Base-by-base conservation (phyloP, 2,797 vertebrate species). In the Bryconaethiops microstoma region DNA sequence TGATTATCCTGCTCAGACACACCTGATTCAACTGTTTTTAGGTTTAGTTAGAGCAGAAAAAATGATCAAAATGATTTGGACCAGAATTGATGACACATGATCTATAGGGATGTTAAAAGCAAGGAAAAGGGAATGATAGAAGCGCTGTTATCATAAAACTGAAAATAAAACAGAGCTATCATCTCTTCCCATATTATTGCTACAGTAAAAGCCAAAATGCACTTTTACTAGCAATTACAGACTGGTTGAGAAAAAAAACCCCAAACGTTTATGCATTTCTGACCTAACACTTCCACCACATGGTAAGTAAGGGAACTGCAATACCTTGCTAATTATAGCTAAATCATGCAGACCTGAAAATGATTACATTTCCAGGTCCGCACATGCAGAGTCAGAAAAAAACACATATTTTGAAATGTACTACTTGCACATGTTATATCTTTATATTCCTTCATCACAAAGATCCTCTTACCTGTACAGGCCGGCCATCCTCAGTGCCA, bases 401-500 rank as follows among this genome's bases (percentile, higher is more conserved):
- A 42, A 59, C n/a, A 23, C n/a, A 10, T 16, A 59, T 8, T 3
- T 13, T 13, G 12, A 52, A 52, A 52, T 14, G 14, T 52, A 52
- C 3, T 10, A 13, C 10, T 52, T 17, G 2, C 25, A 23, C 10
- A 25, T 60, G 9, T 60, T 12, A 60, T 25, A n/a, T 21, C 5
- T 4, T 2, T 35, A 3, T 0, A 79, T 35, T 39, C 14, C 50
- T n/a, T 62, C 16, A 59, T 9, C 29, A 14, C 50, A 59, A 74
- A 76, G 48, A 19, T 62, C 55, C 19, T 59, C 5, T 60, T 94
- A 98, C 98, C 96, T 99, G 98, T 45, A 97, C 9, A 1, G 95
- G 94, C 71, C 93, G 90, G 59, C 95, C 93, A 7, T 95, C 95
- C 72, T 96, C 97, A 64, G 94, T 89, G 3, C 98, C 98, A n/a